Base-by-base conservation (phyloP, 53 echinoderm and acorn worm species). In the Zoroaster sp. region DNA sequence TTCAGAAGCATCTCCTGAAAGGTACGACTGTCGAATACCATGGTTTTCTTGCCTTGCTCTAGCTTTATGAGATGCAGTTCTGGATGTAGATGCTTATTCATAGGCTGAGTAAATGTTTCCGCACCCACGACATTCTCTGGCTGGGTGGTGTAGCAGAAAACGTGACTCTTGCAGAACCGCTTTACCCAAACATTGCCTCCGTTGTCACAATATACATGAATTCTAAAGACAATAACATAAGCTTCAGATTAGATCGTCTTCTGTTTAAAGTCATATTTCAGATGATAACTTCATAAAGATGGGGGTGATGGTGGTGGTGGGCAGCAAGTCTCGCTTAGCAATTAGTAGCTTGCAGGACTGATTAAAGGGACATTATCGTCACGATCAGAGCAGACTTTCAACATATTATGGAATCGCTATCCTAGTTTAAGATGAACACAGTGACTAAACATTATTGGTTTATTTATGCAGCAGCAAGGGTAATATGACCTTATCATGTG, bases 91-190 rank as follows among this genome's bases (percentile, higher is more conserved):
- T 37, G 55, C 17, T 8, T 35, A 3, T 35, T 20, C 37, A 18
- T 4, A 5, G 6, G 55, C 0, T 13, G 41, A 40, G 73, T 42
- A 40, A 4, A 21, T 14, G 5, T 11, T 0, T 69, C 72, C 2
- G 10, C 35, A 11, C 36, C 25, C 11, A 43, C 66, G 35, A 10
- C 46, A 30, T 14, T 2, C 0, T 33, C 44, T 9, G 14, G 45
- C 6, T 40, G 45, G 3, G 85, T 70, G 10, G 72, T 31, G 43
- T 85, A 85, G 47, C 85, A 85, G 13, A 12, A 69, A 35, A 85
- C 85, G 12, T 36, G 35, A 21, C 45, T 46, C 71, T 33, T 28
- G 45, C 85, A 85, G 13, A 49, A 85, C 69, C 85, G 85, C 13
- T 15, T 8, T 35, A 49, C 51, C 15, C 5, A 71, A 46, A 85